These are phyloP conservation scores for Macaca mulatta DNA, from an alignment of 2,113 vertebrate species.

Conservation along the genomic window DNA sequence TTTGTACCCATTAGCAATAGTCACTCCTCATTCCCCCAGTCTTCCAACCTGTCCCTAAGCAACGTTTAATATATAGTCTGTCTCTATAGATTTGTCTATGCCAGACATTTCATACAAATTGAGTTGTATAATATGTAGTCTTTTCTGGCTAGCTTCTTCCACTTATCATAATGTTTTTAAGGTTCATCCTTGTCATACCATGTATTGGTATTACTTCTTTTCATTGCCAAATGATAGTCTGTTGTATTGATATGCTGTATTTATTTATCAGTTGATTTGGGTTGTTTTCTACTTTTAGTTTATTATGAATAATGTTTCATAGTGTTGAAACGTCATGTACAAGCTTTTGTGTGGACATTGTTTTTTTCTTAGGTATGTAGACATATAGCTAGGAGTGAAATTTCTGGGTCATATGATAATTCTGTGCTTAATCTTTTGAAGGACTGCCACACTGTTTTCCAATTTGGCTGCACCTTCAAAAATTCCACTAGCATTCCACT, in stretches of 20 bases:
- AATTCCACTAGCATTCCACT: background rate
- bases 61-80: background rate
- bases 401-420: background rate
- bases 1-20: background rate
- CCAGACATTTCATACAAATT: background rate
- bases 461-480: background rate
- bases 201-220: background rate
- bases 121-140: background rate
- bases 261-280: background rate
- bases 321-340: background rate
- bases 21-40: background rate
- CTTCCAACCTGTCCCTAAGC: background rate
- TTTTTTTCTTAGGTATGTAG: background rate
- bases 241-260: background rate
- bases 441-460: background rate
- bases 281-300: background rate
- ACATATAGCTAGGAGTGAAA: background rate
- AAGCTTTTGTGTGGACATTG: background rate
- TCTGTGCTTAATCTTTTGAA: conserved; percentile 6
- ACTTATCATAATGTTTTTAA: background rate
- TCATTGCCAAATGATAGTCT: background rate
- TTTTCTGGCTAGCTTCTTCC: background rate
- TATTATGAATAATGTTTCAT: background rate
- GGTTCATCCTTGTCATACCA: background rate
- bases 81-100: background rate